Percentiles rank a stretch among this genome's conserved stretches.
phyloP scores from a whole-genome alignment of 2,113 vertebrate genomes.

The Saguinus midas region DNA sequence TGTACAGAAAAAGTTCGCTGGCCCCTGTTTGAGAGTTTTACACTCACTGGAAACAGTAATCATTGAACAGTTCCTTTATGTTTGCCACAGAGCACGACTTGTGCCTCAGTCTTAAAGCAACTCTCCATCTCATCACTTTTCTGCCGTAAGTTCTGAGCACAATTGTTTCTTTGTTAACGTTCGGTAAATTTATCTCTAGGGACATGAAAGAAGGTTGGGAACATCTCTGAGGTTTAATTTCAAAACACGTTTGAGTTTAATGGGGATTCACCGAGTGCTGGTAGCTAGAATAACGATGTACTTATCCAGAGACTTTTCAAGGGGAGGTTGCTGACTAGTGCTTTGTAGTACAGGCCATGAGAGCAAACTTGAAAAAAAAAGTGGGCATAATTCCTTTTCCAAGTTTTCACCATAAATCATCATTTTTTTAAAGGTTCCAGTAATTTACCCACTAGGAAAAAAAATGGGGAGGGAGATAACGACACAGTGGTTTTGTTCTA shows the following conservation, averaged over 20 bases:
- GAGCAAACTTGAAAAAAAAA: conserved; percentile 32
- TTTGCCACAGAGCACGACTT: accelerated
- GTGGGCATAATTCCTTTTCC: conserved; percentile 52
- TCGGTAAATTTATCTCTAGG: conserved; percentile 25
- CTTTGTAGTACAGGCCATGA: background rate
- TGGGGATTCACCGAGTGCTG: background rate
- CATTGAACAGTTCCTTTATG: background rate
- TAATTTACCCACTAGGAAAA: conserved; percentile 42
- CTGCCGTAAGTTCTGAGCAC: background rate
- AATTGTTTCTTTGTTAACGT: background rate
- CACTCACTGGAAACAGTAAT: background rate
- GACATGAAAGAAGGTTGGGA: background rate
- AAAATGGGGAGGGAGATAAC: background rate
- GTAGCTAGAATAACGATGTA: background rate
- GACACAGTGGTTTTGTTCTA: background rate
- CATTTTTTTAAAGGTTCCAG: conserved; percentile 62
- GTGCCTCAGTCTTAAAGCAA: too few species aligned
- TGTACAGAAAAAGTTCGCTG: background rate
- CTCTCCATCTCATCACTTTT: background rate
- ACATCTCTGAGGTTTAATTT: background rate
- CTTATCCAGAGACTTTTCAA: background rate
- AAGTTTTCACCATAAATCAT: conserved; percentile 68
- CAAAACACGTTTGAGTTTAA: background rate
- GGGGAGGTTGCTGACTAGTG: background rate
- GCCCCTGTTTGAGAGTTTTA: background rate